Base-by-base conservation (phyloP, 2,888 invertebrate genomes). In the Trichacis sp. region DNA sequence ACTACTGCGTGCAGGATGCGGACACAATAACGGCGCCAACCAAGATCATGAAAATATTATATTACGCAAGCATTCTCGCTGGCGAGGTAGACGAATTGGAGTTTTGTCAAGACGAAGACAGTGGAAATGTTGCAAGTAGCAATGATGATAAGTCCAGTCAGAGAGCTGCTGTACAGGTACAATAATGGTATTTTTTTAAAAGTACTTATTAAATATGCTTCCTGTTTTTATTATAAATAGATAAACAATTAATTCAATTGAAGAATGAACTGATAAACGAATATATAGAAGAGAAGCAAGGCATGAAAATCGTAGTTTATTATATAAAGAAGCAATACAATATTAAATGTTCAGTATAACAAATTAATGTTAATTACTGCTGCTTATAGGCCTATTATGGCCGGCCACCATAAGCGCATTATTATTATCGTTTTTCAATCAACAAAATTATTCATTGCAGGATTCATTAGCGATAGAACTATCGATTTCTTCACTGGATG, bases 1-100 rank as follows among this genome's bases (percentile, higher is more conserved):
- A 91, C 75, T 93, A 91, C 75, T 89, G 89, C 61, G 89, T 96
- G 46, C 95, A 96, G 81, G 95, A 96, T 78, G 95, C 96, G 71
- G 90, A 91, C 50, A 90, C 90, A 59, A 92, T 97, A 56, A 92
- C 93, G 14, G 90, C 92, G 61, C 93, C 95, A 1, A 94, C 96
- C 14, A 93, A 93, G 87, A 89, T 96, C 49, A 92, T 97, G 89
- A 96, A 95, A 88, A 91, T 95, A 84, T 87, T 94, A 30, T 95
- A 93, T 82, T 96, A 94, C 85, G 95, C 96, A 11, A 95, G 92
- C 81, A 91, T 97, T 83, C 80, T 95, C 70, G 95, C 95, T 1
- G 96, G 97, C 1, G 88, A 89, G 55, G 85, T 92, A 83, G 94
- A 94, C 77, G 85, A 90, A 0, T 88, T 89, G 20, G 88, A 88